phyloP scores from a whole-genome alignment of 2,797 vertebrate species.

The Bucorvus abyssinicus region DNA sequence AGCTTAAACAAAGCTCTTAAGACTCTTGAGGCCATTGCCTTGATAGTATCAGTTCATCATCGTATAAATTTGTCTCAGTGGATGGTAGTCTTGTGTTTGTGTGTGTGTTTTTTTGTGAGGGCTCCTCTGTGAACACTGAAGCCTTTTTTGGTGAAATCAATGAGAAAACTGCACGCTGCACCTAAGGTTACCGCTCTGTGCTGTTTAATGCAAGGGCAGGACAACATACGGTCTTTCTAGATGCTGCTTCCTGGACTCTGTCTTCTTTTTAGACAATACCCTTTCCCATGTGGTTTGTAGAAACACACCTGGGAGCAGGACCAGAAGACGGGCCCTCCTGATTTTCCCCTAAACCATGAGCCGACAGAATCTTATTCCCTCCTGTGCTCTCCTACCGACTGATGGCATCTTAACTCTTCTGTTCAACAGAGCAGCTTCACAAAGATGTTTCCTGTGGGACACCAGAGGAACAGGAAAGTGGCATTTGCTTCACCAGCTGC shows the following conservation, averaged over 20 bases:
- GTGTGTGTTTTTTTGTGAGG: not conserved
- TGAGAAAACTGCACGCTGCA: not conserved
- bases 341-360: not conserved
- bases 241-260: not conserved
- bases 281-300: not conserved
- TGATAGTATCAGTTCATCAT: conserved; percentile 10
- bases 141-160: not conserved
- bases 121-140: not conserved
- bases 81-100: not conserved
- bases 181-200: not conserved
- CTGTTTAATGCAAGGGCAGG: not conserved
- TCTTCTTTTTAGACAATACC: not conserved
- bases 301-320: not conserved
- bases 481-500: not conserved
- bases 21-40: not conserved
- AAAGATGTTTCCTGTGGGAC: conserved; percentile 34
- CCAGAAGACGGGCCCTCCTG: not conserved
- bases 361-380: not conserved
- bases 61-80: not conserved
- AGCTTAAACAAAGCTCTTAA: conserved; percentile 35
- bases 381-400: not conserved
- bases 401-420: conserved; percentile 27
- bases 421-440: conserved; percentile 29
- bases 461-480: not conserved
- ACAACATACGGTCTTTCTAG: not conserved